These are phyloP conservation scores for Chlorops oryzae DNA, from an alignment of 1,140 invertebrate species.

Conservation along the genomic window DNA sequence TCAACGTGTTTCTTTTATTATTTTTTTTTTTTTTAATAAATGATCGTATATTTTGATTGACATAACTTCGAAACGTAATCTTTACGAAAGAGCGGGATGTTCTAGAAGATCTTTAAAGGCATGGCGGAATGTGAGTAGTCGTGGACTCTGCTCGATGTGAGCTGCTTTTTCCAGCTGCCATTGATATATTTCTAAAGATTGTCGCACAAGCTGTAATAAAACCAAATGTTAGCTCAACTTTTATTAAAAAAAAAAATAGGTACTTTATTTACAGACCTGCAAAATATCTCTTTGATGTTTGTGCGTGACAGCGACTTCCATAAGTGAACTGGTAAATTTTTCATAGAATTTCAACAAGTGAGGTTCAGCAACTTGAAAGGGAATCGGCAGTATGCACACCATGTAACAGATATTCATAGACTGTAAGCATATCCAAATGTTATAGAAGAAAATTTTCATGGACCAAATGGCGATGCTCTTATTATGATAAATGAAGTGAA, in stretches of 20 bases:
- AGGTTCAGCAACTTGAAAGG: constrained; percentile 4
- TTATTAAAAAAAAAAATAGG: not conserved
- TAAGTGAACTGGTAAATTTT: constrained; percentile 10
- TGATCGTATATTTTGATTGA: not conserved
- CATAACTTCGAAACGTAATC: not conserved
- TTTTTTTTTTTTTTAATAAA: not conserved
- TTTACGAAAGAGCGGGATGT: not conserved
- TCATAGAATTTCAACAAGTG: constrained; percentile 13
- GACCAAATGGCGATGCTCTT: too few species aligned
- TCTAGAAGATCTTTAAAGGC: not conserved
- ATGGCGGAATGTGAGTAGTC: not conserved
- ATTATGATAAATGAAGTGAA: too few species aligned
- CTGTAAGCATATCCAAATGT: constrained; percentile 5
- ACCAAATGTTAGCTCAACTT: not conserved
- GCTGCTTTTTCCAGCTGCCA: constrained; percentile 5
- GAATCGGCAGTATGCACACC: constrained; percentile 9
- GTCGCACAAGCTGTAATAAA: constrained; percentile 1
- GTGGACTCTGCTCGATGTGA: not conserved
- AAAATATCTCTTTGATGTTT: constrained; percentile 1
- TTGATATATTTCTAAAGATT: constrained; percentile 7
- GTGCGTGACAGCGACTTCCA: constrained; percentile 10
- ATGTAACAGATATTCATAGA: constrained; percentile 13
- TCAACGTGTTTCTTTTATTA: too few species aligned
- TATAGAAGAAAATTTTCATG: not conserved
- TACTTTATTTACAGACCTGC: constrained; percentile 4